Base-by-base conservation (phyloP, 2,888 invertebrate species). In the Cryptocephalus moraei region DNA sequence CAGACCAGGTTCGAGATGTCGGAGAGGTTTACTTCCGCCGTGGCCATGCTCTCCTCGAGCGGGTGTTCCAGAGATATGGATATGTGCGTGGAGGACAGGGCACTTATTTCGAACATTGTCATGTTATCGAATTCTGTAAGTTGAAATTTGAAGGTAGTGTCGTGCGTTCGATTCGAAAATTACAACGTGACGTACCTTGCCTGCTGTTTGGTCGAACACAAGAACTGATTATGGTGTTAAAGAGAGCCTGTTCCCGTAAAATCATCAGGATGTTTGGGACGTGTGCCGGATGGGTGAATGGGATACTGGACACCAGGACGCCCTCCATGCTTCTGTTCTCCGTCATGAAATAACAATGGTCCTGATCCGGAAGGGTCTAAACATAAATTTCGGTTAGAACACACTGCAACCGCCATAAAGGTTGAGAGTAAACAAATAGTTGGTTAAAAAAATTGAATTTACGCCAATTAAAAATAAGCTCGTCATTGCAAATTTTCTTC, bases 51-150 rank as follows among this genome's bases (percentile, higher is more conserved):
- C 68, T 93, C 93, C 64, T 92, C 91, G 13, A 85, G 74, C 0
- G 95, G 94, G 73, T 95, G 93, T 66, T 94, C 93, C 64, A 96
- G 79, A 8, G 91, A 86, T 13, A 96, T 83, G 9, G 89, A 87
- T 53, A 96, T 81, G 68, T 91, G 90, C 52, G 88, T 87, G 76
- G 91, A 86, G 0, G 92, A 91, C 33, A 92, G 73, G 2, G 93
- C 90, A 60, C 86, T 90, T 58, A 95, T 82, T 73, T 96, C 95
- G 66, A 95, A 86, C 78, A 93, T 91, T n/a, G 87, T 79, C 56
- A 85, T 80, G 58, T 75, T 79, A 58, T 87, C 86, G 41, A 82
- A 69, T 65, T 87, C 87, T 76, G 69, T 39, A 68, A 67, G 36
- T 11, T 36, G 6, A 22, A 22, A 22, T 22, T 22, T 22, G 6